These are phyloP conservation scores for Exaiptasia diaphana DNA, from an alignment of 64 coral and sea anemone species.

Conservation along the genomic window DNA sequence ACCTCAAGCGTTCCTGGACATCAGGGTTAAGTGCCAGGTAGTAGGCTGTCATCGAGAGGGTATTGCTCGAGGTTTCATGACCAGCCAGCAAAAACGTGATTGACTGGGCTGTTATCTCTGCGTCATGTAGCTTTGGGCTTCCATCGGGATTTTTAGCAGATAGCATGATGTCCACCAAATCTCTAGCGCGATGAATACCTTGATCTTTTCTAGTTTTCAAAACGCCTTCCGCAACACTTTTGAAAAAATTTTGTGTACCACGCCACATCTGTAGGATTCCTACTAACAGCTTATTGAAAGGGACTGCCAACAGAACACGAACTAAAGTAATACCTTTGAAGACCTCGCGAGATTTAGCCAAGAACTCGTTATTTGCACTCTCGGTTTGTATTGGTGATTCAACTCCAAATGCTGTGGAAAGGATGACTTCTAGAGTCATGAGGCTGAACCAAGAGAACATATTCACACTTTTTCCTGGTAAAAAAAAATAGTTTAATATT, in stretches of 20 bases:
- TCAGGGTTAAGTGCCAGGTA: constrained; percentile 35
- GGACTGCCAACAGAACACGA: neutral
- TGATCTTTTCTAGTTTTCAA: neutral
- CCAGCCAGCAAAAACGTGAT: constrained; percentile 11
- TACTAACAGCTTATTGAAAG: neutral
- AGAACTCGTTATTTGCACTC: neutral
- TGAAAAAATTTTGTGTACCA: neutral
- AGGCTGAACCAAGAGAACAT: constrained; percentile 44
- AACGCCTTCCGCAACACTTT: neutral
- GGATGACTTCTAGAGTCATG: constrained; percentile 58
- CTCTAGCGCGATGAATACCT: neutral
- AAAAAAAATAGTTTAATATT: neutral
- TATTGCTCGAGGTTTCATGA: constrained; percentile 31
- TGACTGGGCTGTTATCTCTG: constrained; percentile 2
- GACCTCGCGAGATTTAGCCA: neutral
- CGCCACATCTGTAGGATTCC: neutral
- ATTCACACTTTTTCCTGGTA: constrained; percentile 51
- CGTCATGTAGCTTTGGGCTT: neutral
- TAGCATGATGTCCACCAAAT: constrained; percentile 19
- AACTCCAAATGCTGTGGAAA: constrained; percentile 61
- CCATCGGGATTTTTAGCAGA: constrained; percentile 10
- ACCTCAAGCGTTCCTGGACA: constrained; percentile 36
- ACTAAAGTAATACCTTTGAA: neutral
- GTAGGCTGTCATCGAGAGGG: constrained; percentile 30
- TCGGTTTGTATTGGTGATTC: constrained; percentile 39